Base-by-base conservation (phyloP, 1,140 invertebrate species). In the Panulirus ornatus region DNA sequence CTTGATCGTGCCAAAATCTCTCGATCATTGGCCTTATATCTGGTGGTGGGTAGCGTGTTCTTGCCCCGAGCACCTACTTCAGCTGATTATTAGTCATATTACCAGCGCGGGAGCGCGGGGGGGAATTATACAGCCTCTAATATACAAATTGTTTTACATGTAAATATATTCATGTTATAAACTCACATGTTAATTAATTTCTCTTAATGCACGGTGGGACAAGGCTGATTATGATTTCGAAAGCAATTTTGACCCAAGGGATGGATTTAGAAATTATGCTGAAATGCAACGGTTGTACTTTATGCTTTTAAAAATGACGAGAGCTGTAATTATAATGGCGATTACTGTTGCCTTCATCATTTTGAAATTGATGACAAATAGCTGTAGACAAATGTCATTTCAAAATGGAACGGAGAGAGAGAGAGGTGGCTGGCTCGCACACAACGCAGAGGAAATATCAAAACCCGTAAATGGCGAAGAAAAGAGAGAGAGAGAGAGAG, bases 131-230 rank as follows among this genome's bases (percentile, higher is more conserved):
- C 3, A 3, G 2, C 30, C n/a, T n/a, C n/a, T 63, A 19, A 0
- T 63, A 6, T 63, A 63, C n/a, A 63, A 63, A 63, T 63, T 27
- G 58, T 63, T 63, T 58, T 63, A 63, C n/a, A 11, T n/a, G n/a
- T n/a, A 27, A 63, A 63, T 27, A 63, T 27, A 30, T 63, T 63
- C n/a, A 27, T 27, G n/a, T 63, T 63, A 27, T 30, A 63, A 63
- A 63, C 58, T 63, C n/a, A 63, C 30, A 3, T 63, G n/a, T 27
- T 58, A 30, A 63, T 27, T 63, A 27, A 63, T 63, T 63, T 63
- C 22, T 63, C n/a, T 63, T 63, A 63, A 63, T 27, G 58, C n/a
- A 63, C 1, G n/a, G 58, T 63, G 5, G 58, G n/a, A 27, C 58
- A 63, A 63, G 58, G 58, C 22, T 27, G 2, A 63, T 63, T 63